Evolutionary conservation across 2,888 invertebrate species (phyloP), one percentile per base, ranked within the genome.

Genomic region (Pheosia tremula): DNA sequence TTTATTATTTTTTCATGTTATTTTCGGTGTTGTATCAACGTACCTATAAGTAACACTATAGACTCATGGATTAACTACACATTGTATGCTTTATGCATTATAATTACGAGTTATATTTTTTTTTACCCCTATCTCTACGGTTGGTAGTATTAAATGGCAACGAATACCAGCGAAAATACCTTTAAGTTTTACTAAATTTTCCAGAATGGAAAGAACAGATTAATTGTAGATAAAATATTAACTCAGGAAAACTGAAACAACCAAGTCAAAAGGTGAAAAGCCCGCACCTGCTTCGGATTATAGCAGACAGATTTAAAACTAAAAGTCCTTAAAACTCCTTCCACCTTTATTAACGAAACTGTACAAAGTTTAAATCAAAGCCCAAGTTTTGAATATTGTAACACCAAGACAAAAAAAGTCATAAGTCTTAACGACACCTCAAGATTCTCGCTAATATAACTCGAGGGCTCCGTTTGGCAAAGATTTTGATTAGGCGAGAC

Each of bases 401-500:
- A 78, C 75, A 76, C 65, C 57, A 72, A 77, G 72, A 73, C 69
- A 61, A 72, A 76, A 70, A 81, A 82, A 82, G 76, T 82, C 80
- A 73, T 68, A 82, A 82, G 81, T 80, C 75, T 79, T 80, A 75
- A 79, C 77, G 78, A 79, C 76, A 80, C 65, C 72, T 77, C 66
- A 63, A 71, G 72, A 75, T 79, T 72, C 55, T 66, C 67, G 69
- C 70, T 78, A 79, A 80, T 80, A 81, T 82, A 88, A 85, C 68
- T 84, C 75, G 58, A 68, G 57, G 67, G 79, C 78, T 74, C 58
- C 68, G 72, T 68, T 70, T 74, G 68, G 69, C 70, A 81, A 81
- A 54, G 53, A 81, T 88, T 89, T 88, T 86, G 85, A 87, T 87
- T 84, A 85, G 74, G 73, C 77, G 78, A 68, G 78, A 82, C 79